These are phyloP conservation scores for Microtus richardsoni DNA, from an alignment of 2,113 vertebrate species.

Conservation along the genomic window DNA sequence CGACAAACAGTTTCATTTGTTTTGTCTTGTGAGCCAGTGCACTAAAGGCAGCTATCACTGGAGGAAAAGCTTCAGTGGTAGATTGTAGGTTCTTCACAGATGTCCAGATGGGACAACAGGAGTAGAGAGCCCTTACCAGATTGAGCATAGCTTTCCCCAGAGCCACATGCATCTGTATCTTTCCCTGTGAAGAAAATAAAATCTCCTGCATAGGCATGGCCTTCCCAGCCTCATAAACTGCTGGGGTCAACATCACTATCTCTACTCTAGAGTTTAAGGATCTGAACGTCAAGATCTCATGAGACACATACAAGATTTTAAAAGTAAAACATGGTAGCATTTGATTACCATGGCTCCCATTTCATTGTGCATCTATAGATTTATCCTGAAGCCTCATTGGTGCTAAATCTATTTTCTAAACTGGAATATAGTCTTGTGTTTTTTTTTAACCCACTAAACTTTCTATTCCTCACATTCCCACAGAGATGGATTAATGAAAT, in stretches of 20 bases:
- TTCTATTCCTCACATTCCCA: rapidly evolving
- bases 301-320: neutral
- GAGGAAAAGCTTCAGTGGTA: neutral
- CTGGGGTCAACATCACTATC: neutral
- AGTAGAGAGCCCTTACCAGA: neutral
- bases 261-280: neutral
- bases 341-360: neutral
- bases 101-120: neutral
- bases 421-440: no score
- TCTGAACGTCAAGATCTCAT: neutral
- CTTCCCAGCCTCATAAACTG: neutral
- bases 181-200: neutral
- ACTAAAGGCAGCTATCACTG: neutral
- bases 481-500: neutral
- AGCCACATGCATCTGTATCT: neutral
- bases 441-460: neutral
- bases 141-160: neutral
- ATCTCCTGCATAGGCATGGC: neutral
- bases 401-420: neutral
- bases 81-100: neutral
- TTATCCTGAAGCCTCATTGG: neutral
- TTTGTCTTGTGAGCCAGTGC: conserved; percentile 15
- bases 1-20: conserved; percentile 47
- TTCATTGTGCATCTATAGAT: neutral
- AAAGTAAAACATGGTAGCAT: neutral